A percentile compares a stretch with the other conserved stretches of the same genome.
Evolutionary conservation across 2,113 vertebrate genomes (phyloP).

Genomic region (Leptodactylus fuscus): DNA sequence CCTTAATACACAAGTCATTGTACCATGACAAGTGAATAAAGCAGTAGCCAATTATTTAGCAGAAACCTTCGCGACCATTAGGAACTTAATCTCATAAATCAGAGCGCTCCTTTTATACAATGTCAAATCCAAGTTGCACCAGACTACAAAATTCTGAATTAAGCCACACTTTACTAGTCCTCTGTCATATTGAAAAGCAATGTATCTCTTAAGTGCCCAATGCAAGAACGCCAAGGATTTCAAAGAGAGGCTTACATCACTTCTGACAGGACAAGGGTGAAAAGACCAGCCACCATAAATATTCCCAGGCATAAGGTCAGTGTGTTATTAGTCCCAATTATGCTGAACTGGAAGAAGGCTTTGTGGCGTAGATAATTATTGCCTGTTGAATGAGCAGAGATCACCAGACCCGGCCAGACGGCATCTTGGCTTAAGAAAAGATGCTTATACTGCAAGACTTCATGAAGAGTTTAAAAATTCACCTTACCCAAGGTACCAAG

Average conservation of each 20-base stretch:
- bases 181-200: conserved; percentile 56
- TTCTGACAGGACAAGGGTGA: conserved; percentile 54
- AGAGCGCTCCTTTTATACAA: conserved; percentile 53
- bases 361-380: conserved; percentile 69
- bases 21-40: conserved; percentile 59
- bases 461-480: too few species aligned
- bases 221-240: conserved; percentile 27
- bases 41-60: conserved; percentile 58
- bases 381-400: conserved; percentile 69
- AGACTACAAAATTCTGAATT: conserved; percentile 42
- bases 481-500: too few species aligned
- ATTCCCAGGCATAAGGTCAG: conserved; percentile 68
- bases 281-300: conserved; percentile 65
- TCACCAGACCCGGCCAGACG: conserved; percentile 64
- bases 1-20: conserved; percentile 46
- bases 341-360: conserved; percentile 64
- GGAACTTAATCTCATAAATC: conserved; percentile 59
- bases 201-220: conserved; percentile 51
- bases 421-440: neutral
- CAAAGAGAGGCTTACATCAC: conserved; percentile 52
- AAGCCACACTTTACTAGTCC: conserved; percentile 53
- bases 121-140: conserved; percentile 50
- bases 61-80: conserved; percentile 56
- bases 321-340: conserved; percentile 73
- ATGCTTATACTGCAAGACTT: neutral